Conservation (phyloP, 2,113 vertebrate species). For the Dromaius novaehollandiae region DNA sequence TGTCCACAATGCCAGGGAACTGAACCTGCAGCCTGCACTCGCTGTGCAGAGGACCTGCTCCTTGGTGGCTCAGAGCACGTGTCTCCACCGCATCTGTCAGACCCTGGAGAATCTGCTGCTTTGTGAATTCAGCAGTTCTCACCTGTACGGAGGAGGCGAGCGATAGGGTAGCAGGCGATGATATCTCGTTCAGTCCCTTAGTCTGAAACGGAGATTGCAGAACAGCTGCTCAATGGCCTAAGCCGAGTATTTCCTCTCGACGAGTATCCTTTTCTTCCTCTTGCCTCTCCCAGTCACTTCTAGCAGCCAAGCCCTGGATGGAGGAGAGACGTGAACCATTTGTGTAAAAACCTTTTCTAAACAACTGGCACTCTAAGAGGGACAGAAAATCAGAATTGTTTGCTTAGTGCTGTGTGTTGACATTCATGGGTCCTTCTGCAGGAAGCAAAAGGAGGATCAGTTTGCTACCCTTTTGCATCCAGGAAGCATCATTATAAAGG, state of each 20-base stretch:
- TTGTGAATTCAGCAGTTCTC: background rate
- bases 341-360: background rate
- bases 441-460: background rate
- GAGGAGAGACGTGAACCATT: background rate
- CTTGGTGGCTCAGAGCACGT: accelerated
- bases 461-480: constrained; percentile 15
- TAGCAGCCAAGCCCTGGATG: background rate
- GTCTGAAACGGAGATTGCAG: background rate
- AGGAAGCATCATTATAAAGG: constrained; percentile 35
- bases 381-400: background rate
- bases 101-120: background rate
- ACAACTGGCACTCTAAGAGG: background rate
- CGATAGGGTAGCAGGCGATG: background rate
- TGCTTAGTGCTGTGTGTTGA: background rate
- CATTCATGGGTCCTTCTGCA: background rate
- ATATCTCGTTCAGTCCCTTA: background rate
- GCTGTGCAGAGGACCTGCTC: background rate
- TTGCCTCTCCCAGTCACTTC: constrained; percentile 26
- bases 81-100: accelerated
- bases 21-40: accelerated
- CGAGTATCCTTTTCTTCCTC: background rate
- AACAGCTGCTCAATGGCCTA: background rate
- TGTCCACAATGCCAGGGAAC: background rate
- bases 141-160: background rate
- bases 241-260: background rate